These are phyloP conservation scores for Leptodactylus fallax DNA, from an alignment of 2,797 vertebrate species.

Conservation along the genomic window DNA sequence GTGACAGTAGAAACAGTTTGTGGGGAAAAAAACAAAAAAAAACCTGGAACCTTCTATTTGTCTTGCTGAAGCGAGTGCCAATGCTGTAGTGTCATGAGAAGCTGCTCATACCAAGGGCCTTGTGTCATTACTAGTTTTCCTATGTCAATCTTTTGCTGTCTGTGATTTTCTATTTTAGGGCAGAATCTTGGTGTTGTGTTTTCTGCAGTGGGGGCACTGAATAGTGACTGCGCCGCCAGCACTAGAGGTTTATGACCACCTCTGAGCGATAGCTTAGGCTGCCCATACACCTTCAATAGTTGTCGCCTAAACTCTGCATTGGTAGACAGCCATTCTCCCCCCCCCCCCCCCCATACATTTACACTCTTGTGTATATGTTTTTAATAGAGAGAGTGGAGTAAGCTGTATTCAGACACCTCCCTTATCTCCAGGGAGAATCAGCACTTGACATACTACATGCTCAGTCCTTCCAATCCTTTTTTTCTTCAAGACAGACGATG, in stretches of 20 bases:
- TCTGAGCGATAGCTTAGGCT: not conserved
- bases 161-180: not conserved
- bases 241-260: not conserved
- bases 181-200: not conserved
- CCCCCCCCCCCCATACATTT: not conserved
- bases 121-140: not conserved
- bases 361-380: too few species aligned
- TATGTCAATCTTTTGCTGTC: not conserved
- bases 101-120: not conserved
- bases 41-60: constrained; percentile 49
- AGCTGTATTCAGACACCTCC: too few species aligned
- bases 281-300: too few species aligned
- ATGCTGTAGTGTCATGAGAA: constrained; percentile 59
- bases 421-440: too few species aligned
- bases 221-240: not conserved
- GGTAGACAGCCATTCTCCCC: too few species aligned
- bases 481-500: too few species aligned
- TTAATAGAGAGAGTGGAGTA: too few species aligned
- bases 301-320: too few species aligned
- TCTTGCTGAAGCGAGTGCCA: constrained; percentile 66
- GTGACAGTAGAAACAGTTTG: constrained; percentile 6
- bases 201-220: not conserved
- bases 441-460: too few species aligned
- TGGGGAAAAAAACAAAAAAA: too few species aligned
- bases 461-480: too few species aligned